A percentile compares a stretch with the other conserved stretches of the same genome.
phyloP scores from a whole-genome alignment of 2,113 vertebrate species.

The Vidua chalybeata region DNA sequence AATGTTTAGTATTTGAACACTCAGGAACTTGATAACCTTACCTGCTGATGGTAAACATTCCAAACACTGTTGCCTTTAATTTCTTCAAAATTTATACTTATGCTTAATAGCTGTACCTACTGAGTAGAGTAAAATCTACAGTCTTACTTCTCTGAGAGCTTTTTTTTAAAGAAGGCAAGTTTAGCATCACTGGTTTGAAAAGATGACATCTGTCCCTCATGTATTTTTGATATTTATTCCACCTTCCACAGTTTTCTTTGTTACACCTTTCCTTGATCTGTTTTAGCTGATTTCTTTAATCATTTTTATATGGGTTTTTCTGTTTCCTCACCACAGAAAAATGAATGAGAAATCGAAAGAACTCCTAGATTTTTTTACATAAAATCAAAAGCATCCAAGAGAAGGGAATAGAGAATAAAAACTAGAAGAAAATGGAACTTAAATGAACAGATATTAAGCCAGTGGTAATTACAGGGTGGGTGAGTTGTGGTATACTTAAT shows the following conservation, averaged over 20 bases:
- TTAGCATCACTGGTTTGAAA: not conserved
- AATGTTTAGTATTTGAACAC: not conserved
- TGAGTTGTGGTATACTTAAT: slow-evolving; percentile 36
- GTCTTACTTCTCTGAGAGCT: not conserved
- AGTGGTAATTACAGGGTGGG: slow-evolving; percentile 20
- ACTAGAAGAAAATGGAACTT: not conserved
- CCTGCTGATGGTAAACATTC: not conserved
- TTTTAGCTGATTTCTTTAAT: not conserved
- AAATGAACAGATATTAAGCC: slow-evolving; percentile 4
- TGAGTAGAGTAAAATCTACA: not conserved
- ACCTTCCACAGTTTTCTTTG: not conserved
- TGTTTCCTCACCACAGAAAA: not conserved
- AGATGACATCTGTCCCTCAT: not conserved
- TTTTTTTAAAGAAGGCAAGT: not conserved
- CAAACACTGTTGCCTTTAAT: not conserved
- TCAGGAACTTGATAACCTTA: not conserved
- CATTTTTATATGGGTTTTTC: not conserved
- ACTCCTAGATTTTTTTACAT: not conserved
- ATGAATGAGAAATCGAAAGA: not conserved
- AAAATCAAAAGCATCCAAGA: not conserved
- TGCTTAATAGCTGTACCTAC: not conserved
- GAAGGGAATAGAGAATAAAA: not conserved
- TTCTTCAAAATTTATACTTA: not conserved
- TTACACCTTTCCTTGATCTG: not conserved
- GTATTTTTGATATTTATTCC: not conserved